These are phyloP conservation scores for Corynorhinus townsendii DNA, from an alignment of 2,113 vertebrate species.

Conservation along the genomic window DNA sequence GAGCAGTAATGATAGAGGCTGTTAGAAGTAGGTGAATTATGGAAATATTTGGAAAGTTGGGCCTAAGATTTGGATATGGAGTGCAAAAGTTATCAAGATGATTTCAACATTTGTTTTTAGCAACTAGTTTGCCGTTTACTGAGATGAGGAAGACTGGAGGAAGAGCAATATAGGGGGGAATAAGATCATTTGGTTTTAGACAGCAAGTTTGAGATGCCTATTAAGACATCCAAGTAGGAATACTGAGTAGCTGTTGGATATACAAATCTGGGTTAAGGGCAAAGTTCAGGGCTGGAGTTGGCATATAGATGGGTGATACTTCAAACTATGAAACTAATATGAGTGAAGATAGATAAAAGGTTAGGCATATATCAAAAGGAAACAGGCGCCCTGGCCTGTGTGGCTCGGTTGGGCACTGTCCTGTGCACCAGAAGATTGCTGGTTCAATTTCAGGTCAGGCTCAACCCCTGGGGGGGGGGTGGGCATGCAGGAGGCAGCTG, in stretches of 20 bases:
- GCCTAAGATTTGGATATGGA: not conserved
- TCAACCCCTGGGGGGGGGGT: too few relatives aligned
- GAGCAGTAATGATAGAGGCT: not conserved
- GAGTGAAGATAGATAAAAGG: not conserved
- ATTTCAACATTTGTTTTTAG: not conserved
- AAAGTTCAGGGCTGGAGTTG: not conserved
- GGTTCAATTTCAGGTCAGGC: too few relatives aligned
- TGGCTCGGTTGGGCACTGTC: too few relatives aligned
- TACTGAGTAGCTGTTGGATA: not conserved
- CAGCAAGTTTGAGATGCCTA: not conserved
- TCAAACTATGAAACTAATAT: constrained; percentile 5
- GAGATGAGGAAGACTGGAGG: not conserved
- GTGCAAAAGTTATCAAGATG: not conserved
- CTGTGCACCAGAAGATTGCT: too few relatives aligned
- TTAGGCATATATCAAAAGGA: not conserved
- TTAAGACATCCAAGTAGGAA: not conserved
- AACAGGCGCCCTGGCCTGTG: not conserved
- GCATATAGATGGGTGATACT: not conserved
- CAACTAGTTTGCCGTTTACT: not conserved
- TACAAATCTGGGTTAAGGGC: not conserved
- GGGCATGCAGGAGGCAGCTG: too few relatives aligned
- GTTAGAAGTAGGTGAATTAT: not conserved
- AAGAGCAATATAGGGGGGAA: not conserved
- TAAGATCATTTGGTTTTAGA: constrained; percentile 7
- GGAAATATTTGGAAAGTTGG: not conserved